Percentiles rank a stretch among this genome's conserved stretches.
Conservation (phyloP, 2,797 vertebrate genomes). For the Leucoraja ocellata region DNA sequence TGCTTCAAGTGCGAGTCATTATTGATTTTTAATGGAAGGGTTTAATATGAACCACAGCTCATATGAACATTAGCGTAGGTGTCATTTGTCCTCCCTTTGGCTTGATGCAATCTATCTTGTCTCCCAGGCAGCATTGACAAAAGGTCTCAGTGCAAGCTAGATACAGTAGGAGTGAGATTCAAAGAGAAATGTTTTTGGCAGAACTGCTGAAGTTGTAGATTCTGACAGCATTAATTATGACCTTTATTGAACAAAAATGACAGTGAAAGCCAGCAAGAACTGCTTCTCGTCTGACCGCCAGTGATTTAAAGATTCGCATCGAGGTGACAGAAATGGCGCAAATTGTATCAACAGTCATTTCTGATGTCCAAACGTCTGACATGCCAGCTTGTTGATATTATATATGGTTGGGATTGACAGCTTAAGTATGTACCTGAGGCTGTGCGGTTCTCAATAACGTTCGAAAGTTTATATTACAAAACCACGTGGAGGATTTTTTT, state of each 20-base stretch:
- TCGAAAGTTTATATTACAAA: neutral
- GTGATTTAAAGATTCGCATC: neutral
- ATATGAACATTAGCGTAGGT: neutral
- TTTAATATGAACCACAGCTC: neutral
- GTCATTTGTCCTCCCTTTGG: neutral
- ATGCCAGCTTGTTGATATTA: constrained; percentile 1
- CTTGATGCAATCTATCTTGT: neutral
- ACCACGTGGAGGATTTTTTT: constrained; percentile 3
- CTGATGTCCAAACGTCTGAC: constrained; percentile 3
- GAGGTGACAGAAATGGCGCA: constrained; percentile 22
- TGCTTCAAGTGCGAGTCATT: neutral
- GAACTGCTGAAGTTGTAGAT: neutral
- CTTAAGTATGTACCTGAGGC: constrained; percentile 10
- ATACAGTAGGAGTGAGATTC: neutral
- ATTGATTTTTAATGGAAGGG: neutral
- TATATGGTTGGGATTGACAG: neutral
- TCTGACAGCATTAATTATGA: constrained; percentile 25
- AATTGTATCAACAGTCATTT: neutral
- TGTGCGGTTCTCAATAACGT: neutral
- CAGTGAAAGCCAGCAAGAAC: constrained; percentile 1
- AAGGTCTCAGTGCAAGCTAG: neutral
- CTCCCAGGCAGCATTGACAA: neutral
- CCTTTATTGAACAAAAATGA: constrained; percentile 9
- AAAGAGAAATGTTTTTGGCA: neutral
- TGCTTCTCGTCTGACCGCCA: neutral